Conservation (phyloP, 2,797 vertebrate species). For the Fringilla coelebs region DNA sequence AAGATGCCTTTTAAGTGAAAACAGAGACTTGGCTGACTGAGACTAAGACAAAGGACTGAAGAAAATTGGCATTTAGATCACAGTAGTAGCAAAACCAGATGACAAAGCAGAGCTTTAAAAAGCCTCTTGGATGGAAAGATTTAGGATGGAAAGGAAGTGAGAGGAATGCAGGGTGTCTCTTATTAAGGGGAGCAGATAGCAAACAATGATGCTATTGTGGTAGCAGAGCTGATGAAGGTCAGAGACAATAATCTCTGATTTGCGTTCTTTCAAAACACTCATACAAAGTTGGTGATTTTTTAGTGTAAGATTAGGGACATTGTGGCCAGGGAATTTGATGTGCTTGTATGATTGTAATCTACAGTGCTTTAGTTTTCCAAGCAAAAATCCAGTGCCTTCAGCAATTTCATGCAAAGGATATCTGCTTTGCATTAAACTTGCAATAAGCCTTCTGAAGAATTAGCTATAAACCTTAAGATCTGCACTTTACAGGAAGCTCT, state of each 20-base stretch:
- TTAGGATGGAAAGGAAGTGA: slow-evolving; percentile 6
- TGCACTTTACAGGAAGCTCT: background rate
- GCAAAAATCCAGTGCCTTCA: background rate
- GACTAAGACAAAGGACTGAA: background rate
- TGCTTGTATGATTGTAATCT: background rate
- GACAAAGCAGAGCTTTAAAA: slow-evolving; percentile 30
- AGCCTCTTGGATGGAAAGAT: background rate
- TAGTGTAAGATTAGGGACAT: background rate
- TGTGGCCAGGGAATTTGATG: background rate
- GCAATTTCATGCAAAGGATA: background rate
- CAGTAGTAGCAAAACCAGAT: background rate
- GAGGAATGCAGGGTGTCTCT: background rate
- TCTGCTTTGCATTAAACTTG: slow-evolving; percentile 12
- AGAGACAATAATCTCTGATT: slow-evolving; percentile 8
- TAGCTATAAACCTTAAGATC: background rate
- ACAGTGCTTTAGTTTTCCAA: background rate
- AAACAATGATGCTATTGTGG: slow-evolving; percentile 37
- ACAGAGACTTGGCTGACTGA: background rate
- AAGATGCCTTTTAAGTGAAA: background rate
- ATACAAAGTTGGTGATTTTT: background rate
- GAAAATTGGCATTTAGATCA: background rate
- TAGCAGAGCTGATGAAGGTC: background rate
- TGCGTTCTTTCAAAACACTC: slow-evolving; percentile 6
- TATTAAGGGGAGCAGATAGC: background rate
- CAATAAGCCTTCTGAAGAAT: background rate